phyloP scores from a whole-genome alignment of 2,797 vertebrate genomes.

The Taenioides sp. region DNA sequence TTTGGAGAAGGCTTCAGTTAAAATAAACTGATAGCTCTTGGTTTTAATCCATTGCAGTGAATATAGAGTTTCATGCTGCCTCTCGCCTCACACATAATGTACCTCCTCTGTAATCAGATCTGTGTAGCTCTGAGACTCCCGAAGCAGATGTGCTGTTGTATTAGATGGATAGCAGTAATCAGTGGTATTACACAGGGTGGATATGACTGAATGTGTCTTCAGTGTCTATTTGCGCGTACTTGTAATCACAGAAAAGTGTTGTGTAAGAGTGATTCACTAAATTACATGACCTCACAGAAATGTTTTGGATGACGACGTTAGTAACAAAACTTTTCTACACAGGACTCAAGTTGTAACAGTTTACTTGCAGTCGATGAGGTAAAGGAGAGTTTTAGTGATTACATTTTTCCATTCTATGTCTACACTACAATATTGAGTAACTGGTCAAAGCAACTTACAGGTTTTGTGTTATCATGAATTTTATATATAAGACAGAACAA shows the following conservation, averaged over 20 bases:
- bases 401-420: neutral
- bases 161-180: slow-evolving; percentile 10
- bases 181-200: neutral
- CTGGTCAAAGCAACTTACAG: too few relatives aligned
- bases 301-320: neutral
- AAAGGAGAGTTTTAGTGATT: neutral
- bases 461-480: too few relatives aligned
- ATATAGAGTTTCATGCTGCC: slow-evolving; percentile 43
- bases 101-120: slow-evolving; percentile 43
- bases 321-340: too few relatives aligned
- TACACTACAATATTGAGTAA: neutral
- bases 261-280: neutral
- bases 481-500: too few relatives aligned
- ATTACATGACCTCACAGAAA: neutral
- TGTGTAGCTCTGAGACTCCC: slow-evolving; percentile 16
- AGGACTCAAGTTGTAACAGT: neutral
- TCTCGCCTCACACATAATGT: slow-evolving; percentile 31
- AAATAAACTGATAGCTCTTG: slow-evolving; percentile 6
- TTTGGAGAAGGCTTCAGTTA: neutral
- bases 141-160: slow-evolving; percentile 8
- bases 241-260: neutral
- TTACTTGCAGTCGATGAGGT: neutral
- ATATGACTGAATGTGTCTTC: neutral
- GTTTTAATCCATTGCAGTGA: slow-evolving; percentile 16
- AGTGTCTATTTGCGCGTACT: neutral